Conservation (phyloP, 2,888 invertebrate species). For the Chesias legatella region DNA sequence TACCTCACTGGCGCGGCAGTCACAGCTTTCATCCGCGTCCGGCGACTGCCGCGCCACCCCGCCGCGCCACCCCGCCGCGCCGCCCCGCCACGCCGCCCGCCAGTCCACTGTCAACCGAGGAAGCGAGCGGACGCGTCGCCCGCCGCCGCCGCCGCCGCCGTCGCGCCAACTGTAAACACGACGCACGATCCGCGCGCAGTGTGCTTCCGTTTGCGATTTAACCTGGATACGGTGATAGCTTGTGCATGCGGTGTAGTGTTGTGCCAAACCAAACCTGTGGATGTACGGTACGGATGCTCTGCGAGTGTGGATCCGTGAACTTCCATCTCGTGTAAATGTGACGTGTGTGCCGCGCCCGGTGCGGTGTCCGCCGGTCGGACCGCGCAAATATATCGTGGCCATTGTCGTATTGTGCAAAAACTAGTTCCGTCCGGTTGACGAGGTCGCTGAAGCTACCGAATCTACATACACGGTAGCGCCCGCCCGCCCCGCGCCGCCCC, state of each 20-base stretch:
- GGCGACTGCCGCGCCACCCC: conserved; percentile 16
- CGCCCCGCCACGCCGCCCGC: conserved; percentile 45
- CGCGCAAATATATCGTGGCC: conserved; percentile 60
- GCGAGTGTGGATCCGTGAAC: conserved; percentile 56
- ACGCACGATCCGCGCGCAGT: conserved; percentile 66
- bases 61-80: conserved; percentile 39
- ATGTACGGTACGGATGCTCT: conserved; percentile 43
- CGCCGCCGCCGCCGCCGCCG: conserved; percentile 34
- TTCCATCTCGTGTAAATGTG: conserved; percentile 70
- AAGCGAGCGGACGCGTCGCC: conserved; percentile 47
- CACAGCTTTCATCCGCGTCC: conserved; percentile 48
- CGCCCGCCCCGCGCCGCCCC: conserved; percentile 49
- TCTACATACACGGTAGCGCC: conserved; percentile 42
- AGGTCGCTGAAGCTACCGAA: conserved; percentile 57
- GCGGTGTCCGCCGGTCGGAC: conserved; percentile 64
- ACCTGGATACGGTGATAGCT: conserved; percentile 58
- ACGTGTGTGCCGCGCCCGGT: conserved; percentile 59
- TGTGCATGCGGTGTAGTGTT: conserved; percentile 63
- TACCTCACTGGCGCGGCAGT: conserved; percentile 46
- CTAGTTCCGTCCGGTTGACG: conserved; percentile 54
- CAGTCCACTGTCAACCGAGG: conserved; percentile 72
- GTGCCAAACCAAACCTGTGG: conserved; percentile 73
- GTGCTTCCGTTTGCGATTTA: conserved; percentile 69
- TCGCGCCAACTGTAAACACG: conserved; percentile 77
- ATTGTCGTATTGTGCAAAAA: conserved; percentile 64